Evolutionary conservation across 2,888 invertebrate species (phyloP), one percentile per base, ranked within the genome.

Genomic region (Macropis europaea): DNA sequence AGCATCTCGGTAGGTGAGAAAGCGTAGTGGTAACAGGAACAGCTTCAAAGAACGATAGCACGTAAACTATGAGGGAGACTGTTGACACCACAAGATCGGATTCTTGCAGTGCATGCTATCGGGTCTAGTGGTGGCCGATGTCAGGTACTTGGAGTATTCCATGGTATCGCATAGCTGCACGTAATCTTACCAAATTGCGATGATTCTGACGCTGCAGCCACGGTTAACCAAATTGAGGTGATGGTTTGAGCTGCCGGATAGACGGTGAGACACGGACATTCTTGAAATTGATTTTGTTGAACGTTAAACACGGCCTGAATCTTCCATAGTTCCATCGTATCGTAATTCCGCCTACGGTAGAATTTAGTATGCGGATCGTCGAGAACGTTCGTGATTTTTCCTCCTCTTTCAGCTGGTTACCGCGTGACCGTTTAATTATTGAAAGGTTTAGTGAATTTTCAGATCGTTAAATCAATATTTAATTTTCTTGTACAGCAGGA

Each of bases 1-100:
- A 30, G 48, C 45, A 26, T 34, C 72, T 52, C 30, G 71, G 47
- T 28, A 38, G 32, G 63, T 22, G 13, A 38, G 28, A 43, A 72
- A 60, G 57, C 53, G 54, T 45, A 26, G 50, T 53, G 54, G 52
- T 43, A 45, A 64, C 36, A 50, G 40, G 26, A 19, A 15, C 54
- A 36, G 22, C 19, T 7, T 15, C 34, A 64, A 54, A 75, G 76
- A 79, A 79, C 77, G 67, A 77, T 76, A 74, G 63, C 68, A 76
- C 64, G 79, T 79, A 79, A 84, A 84, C 84, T 85, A 84, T 84
- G 84, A 77, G 76, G 66, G 67, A 77, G 75, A 72, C 76, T 70
- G 77, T 60, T 74, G 76, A 82, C 81, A 79, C 78, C 74, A 64
- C n/a, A n/a, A n/a, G 73, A 82, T 80, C 79, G 82, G 76, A 84